phyloP scores from a whole-genome alignment of 2,113 vertebrate genomes.

The Gymnogyps californianus region DNA sequence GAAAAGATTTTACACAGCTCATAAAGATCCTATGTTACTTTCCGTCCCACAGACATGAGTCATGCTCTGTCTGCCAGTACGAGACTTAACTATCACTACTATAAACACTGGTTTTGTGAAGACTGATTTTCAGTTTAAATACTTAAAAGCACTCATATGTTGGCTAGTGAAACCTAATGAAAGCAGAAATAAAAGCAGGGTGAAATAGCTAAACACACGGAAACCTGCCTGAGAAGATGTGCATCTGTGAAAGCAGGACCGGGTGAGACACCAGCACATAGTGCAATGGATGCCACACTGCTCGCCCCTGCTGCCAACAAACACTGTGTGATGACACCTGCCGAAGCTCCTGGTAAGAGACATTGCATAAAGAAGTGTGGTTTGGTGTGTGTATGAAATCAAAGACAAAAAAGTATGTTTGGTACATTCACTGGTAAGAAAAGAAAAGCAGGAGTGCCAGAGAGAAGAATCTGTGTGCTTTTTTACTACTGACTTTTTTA shows the following conservation, averaged over 20 bases:
- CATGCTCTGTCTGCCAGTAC: neutral
- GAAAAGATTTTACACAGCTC: neutral
- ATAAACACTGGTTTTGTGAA: neutral
- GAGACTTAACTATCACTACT: neutral
- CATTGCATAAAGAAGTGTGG: neutral
- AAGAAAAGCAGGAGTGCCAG: neutral
- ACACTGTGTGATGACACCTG: accelerated
- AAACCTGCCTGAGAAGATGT: neutral
- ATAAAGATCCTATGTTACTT: neutral
- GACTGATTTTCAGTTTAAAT: neutral
- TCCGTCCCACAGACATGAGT: neutral
- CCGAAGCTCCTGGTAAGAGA: neutral
- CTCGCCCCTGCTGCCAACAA: neutral
- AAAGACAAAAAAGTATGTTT: neutral
- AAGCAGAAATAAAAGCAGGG: neutral
- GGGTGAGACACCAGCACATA: neutral
- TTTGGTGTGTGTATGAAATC: neutral
- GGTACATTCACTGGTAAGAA: neutral
- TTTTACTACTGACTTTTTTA: neutral
- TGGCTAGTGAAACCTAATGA: neutral
- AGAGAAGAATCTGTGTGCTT: neutral
- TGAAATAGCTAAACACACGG: neutral
- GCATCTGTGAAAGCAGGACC: neutral
- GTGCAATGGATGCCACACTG: neutral
- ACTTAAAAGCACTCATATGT: neutral